These are phyloP conservation scores for Chelidonichthys spinosus DNA, from an alignment of 2,797 vertebrate genomes.

Conservation along the genomic window DNA sequence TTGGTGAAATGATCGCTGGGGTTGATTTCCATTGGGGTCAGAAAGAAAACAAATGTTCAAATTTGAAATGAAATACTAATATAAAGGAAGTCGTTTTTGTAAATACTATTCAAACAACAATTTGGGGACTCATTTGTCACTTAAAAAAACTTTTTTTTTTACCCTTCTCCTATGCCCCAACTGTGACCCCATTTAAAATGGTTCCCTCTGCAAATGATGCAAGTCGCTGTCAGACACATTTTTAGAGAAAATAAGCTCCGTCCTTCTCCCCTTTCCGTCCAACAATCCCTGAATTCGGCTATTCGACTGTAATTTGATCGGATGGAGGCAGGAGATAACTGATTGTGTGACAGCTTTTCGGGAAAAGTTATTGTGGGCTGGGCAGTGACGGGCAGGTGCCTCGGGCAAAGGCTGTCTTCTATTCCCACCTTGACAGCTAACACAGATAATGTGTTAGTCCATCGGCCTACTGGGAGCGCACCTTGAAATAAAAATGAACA, in stretches of 20 bases:
- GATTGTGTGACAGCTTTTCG: constrained; percentile 59
- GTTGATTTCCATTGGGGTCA: background rate
- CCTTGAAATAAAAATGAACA: constrained; percentile 25
- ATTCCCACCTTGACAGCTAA: constrained; percentile 63
- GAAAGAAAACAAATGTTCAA: background rate
- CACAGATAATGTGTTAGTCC: constrained; percentile 53
- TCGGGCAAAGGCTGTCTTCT: constrained; percentile 62
- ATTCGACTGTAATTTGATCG: constrained; percentile 63
- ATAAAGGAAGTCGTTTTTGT: background rate
- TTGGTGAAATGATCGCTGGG: background rate
- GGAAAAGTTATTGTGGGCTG: constrained; percentile 61
- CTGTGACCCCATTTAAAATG: background rate
- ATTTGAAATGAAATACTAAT: background rate
- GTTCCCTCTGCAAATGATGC: constrained; percentile 22
- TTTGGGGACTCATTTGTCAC: background rate
- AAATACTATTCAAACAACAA: background rate
- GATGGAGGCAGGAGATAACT: constrained; percentile 55
- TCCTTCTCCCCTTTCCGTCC: constrained; percentile 47
- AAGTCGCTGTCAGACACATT: constrained; percentile 35
- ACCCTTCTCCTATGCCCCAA: background rate
- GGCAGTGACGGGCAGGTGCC: constrained; percentile 71
- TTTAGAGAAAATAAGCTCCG: constrained; percentile 43
- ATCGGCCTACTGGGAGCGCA: constrained; percentile 28
- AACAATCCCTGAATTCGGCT: constrained; percentile 50
- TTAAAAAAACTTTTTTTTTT: background rate